Evolutionary conservation across 2,797 vertebrate genomes (phyloP).

Genomic region (Chelonia mydas): DNA sequence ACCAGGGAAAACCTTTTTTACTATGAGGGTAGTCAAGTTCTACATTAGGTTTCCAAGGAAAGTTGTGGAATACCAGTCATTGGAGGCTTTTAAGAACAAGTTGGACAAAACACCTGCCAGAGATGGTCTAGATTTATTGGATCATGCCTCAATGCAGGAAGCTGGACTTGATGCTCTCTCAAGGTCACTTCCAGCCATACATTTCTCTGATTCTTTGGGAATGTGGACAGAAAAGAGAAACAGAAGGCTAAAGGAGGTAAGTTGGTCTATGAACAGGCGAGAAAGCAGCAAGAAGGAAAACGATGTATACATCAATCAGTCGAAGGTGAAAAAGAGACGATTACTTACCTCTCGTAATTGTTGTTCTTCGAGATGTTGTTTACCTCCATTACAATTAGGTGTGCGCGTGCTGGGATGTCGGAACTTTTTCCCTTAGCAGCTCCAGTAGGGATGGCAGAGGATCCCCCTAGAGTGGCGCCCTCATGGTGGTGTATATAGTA

Average conservation of each 20-base stretch:
- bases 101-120: not conserved
- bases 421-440: too few relatives aligned
- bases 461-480: too few relatives aligned
- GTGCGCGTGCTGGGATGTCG: too few relatives aligned
- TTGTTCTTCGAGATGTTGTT: too few relatives aligned
- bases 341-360: too few relatives aligned
- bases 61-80: not conserved
- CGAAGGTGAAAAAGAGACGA: not conserved
- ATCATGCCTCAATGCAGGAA: not conserved
- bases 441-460: too few relatives aligned
- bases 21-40: not conserved
- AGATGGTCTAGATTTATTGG: not conserved
- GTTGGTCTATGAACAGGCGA: not conserved
- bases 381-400: too few relatives aligned
- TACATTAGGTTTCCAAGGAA: not conserved
- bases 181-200: not conserved
- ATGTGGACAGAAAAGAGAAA: not conserved
- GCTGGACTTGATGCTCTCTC: not conserved
- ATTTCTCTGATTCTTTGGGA: not conserved
- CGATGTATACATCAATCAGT: not conserved
- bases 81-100: not conserved
- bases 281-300: not conserved
- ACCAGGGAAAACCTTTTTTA: not conserved
- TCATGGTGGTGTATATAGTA: too few relatives aligned
- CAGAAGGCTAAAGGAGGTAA: not conserved